These are phyloP conservation scores for Drosophila kambysellisi DNA, from an alignment of 2,888 invertebrate species.

Conservation along the genomic window DNA sequence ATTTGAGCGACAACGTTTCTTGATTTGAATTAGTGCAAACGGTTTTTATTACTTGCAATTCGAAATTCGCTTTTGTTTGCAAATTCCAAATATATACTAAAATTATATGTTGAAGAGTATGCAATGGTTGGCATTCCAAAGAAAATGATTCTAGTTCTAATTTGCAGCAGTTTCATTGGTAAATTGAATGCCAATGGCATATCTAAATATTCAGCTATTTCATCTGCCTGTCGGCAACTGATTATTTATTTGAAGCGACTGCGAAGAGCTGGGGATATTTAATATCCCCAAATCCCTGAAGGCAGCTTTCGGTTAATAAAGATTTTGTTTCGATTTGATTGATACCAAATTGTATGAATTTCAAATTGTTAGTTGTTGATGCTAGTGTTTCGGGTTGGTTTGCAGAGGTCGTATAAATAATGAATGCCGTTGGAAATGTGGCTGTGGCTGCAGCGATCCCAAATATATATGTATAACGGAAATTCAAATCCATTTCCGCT, in stretches of 20 bases:
- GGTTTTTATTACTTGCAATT: not conserved
- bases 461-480: conserved; percentile 50
- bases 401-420: conserved; percentile 51
- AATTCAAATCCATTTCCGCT: conserved; percentile 77
- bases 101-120: not conserved
- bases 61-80: not conserved
- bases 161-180: conserved; percentile 67
- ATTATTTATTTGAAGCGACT: conserved; percentile 43
- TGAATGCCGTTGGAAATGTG: conserved; percentile 46
- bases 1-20: not conserved
- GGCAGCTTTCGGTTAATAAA: conserved; percentile 21
- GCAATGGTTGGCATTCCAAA: not conserved
- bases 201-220: conserved; percentile 72
- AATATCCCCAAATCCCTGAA: conserved; percentile 30
- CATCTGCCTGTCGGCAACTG: conserved; percentile 49
- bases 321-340: conserved; percentile 38
- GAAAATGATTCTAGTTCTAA: conserved; percentile 2
- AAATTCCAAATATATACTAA: not conserved
- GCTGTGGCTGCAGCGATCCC: conserved; percentile 30
- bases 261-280: conserved; percentile 47
- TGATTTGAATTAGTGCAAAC: not conserved
- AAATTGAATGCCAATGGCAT: conserved; percentile 66
- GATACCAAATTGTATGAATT: conserved; percentile 43
- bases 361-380: conserved; percentile 22
- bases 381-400: conserved; percentile 16